Percentiles rank a stretch among this genome's conserved stretches.
Evolutionary conservation across 92 coral and sea anemone species (phyloP).

Genomic region (Porites cylindrica): DNA sequence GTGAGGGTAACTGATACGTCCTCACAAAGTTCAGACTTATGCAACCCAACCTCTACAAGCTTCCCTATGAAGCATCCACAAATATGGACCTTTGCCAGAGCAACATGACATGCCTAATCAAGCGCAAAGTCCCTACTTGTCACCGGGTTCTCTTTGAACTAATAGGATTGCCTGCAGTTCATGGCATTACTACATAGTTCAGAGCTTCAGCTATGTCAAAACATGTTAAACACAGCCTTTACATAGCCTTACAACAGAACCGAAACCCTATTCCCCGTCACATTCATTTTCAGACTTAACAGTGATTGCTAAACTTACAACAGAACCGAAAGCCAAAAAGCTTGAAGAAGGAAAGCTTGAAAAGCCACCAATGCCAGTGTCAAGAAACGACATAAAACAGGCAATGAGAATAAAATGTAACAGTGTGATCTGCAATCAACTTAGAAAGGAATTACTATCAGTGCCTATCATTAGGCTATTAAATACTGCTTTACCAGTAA

Average conservation of each 20-base stretch:
- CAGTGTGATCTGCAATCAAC: not conserved
- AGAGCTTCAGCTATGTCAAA: no score
- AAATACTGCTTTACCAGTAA: no score
- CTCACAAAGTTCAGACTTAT: constrained; percentile 51
- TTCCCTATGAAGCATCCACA: not conserved
- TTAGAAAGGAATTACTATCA: not conserved
- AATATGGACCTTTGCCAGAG: not conserved
- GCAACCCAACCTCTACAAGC: constrained; percentile 42
- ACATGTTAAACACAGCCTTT: no score
- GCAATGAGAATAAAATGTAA: not conserved
- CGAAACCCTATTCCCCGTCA: not conserved
- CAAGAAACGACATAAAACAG: not conserved
- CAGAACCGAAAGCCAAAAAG: not conserved
- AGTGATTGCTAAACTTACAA: not conserved
- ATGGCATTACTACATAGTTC: no score
- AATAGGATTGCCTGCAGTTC: no score
- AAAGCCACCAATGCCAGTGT: not conserved
- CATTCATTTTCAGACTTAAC: not conserved
- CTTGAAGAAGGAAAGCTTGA: not conserved
- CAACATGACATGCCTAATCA: not conserved
- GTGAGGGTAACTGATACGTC: constrained; percentile 46
- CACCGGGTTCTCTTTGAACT: not conserved
- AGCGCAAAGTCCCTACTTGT: not conserved
- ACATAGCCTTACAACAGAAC: no score
- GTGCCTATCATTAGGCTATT: no score